Conservation (phyloP, 1,140 invertebrate genomes). For the Eupeodes corollae region DNA sequence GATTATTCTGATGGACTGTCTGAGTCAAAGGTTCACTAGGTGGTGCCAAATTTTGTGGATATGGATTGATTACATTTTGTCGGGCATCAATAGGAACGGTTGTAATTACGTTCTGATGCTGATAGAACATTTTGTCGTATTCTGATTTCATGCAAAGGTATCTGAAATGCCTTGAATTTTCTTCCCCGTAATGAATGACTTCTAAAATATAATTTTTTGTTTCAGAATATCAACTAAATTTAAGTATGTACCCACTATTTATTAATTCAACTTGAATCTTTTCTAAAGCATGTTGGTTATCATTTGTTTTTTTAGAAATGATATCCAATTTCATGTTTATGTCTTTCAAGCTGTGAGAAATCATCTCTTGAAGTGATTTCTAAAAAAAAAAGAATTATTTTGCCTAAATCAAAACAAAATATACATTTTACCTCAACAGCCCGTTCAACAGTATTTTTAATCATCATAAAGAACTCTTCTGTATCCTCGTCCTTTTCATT, state of each 20-base stretch:
- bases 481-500: constrained; percentile 30
- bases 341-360: no score
- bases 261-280: no score
- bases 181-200: constrained; percentile 28
- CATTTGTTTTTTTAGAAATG: no score
- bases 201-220: constrained; percentile 10
- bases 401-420: no score
- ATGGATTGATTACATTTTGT: constrained; percentile 7
- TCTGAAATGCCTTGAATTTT: constrained; percentile 31
- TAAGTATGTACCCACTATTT: no score
- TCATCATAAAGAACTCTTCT: constrained; percentile 30
- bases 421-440: constrained; percentile 26
- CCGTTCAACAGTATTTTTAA: constrained; percentile 23
- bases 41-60: not conserved
- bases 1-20: not conserved
- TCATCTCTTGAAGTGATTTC: no score
- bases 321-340: no score
- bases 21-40: not conserved
- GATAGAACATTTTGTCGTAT: constrained; percentile 33
- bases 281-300: no score
- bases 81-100: not conserved
- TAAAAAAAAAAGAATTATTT: no score
- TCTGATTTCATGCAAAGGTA: constrained; percentile 36
- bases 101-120: constrained; percentile 21
- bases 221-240: not conserved